Percentiles rank a stretch among this genome's conserved stretches.
phyloP scores from a whole-genome alignment of 2,888 invertebrate genomes.

The Exocentrus adspersus region DNA sequence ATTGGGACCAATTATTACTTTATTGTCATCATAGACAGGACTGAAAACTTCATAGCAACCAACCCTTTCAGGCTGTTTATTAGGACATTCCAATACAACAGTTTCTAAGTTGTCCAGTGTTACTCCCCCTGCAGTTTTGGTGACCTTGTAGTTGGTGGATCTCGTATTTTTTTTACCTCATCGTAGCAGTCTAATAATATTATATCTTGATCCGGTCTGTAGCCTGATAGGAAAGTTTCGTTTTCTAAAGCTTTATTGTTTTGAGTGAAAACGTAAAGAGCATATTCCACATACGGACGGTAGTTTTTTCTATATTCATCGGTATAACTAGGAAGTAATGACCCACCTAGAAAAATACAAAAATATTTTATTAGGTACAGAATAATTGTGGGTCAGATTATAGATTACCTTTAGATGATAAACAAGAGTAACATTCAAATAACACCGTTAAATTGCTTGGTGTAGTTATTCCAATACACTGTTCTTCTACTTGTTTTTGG shows the following conservation, averaged over 20 bases:
- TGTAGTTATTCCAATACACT: conserved; percentile 1
- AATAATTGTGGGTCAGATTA: too few species aligned
- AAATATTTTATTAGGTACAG: too few species aligned
- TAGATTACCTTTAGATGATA: conserved; percentile 1
- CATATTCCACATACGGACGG: background rate
- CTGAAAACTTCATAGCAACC: conserved; percentile 3
- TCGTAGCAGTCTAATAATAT: background rate
- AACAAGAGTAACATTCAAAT: background rate
- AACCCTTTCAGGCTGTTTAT: background rate
- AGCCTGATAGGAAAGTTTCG: background rate
- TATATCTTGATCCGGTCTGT: background rate
- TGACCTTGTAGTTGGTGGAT: background rate
- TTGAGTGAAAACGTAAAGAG: background rate
- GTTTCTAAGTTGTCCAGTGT: background rate
- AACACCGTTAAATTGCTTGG: conserved; percentile 5
- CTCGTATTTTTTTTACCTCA: background rate
- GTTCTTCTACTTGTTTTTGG: background rate
- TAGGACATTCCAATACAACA: background rate
- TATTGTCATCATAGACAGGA: background rate
- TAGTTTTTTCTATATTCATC: background rate
- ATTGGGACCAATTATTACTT: background rate
- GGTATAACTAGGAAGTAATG: background rate
- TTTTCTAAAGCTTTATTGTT: background rate
- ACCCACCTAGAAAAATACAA: background rate
- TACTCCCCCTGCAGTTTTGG: background rate